Evolutionary conservation across 2,797 vertebrate species (phyloP).

Genomic region (Eulemur mongoz): DNA sequence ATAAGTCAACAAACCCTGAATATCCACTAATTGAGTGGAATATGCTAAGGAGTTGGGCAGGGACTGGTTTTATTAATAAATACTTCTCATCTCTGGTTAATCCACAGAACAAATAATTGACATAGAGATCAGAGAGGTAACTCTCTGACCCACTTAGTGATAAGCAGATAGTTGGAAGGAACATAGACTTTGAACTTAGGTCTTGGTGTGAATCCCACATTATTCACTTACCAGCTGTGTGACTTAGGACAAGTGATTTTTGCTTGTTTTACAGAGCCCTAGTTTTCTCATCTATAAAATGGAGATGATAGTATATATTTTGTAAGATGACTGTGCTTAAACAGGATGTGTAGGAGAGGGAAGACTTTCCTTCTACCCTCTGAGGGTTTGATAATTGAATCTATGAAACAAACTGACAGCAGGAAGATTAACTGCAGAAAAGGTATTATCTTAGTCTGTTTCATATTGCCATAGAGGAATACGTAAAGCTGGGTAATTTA

Average conservation of each 20-base stretch:
- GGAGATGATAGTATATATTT: not conserved
- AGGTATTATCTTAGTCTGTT: not conserved
- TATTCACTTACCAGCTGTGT: conserved; percentile 8
- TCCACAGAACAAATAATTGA: conserved; percentile 41
- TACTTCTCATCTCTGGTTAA: not conserved
- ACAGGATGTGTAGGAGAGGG: not conserved
- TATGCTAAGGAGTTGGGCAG: not conserved
- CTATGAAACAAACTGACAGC: conserved; percentile 28
- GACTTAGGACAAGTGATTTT: conserved; percentile 34
- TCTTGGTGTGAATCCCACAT: conserved; percentile 38
- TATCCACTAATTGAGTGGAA: not conserved
- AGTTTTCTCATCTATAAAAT: conserved; percentile 53
- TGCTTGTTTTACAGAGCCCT: conserved; percentile 2
- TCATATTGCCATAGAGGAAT: not conserved
- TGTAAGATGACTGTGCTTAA: conserved; percentile 21
- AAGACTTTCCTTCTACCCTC: not conserved
- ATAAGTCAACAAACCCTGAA: not conserved
- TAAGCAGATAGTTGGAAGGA: not conserved
- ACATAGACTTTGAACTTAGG: not conserved
- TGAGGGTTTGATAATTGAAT: not conserved
- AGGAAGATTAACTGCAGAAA: not conserved
- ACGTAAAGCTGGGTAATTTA: not conserved
- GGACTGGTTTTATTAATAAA: not conserved
- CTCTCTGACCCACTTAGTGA: not conserved
- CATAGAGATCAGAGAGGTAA: not conserved